Evolutionary conservation across 2,113 vertebrate genomes (phyloP).

Genomic region (Chionomys nivalis): DNA sequence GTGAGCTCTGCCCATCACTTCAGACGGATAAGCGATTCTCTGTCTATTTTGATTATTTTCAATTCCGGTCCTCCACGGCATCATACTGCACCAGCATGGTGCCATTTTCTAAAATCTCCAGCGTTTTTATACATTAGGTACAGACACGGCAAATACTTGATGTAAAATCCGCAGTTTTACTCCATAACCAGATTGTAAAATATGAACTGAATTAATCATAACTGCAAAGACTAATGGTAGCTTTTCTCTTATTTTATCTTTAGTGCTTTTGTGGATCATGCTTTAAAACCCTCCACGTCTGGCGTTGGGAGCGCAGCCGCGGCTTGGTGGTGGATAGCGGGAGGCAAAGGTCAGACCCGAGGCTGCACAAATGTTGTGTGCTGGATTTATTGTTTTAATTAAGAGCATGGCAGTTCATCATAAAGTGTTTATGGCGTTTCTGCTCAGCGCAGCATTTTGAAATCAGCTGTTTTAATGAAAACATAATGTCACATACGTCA

Average conservation of each 20-base stretch:
- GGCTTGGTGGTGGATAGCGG: conserved; percentile 89
- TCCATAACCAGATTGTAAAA: conserved; percentile 93
- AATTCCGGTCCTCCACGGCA: conserved; percentile 76
- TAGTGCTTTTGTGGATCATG: conserved; percentile 89
- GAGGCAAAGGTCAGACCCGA: conserved; percentile 93
- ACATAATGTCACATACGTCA: conserved; percentile 92
- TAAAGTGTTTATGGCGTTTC: conserved; percentile 95
- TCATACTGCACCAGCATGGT: conserved; percentile 83
- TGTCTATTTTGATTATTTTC: conserved; percentile 79
- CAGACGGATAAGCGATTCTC: conserved; percentile 80
- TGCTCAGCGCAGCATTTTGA: conserved; percentile 91
- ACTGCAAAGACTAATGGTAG: conserved; percentile 91
- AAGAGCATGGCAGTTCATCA: conserved; percentile 94
- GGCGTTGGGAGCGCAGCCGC: conserved; percentile 86
- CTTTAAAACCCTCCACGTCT: conserved; percentile 90
- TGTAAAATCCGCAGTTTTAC: conserved; percentile 91
- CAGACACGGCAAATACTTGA: conserved; percentile 89
- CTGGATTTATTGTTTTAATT: conserved; percentile 98
- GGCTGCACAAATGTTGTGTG: conserved; percentile 90
- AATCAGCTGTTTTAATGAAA: conserved; percentile 94
- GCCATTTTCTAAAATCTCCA: conserved; percentile 85
- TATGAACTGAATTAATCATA: conserved; percentile 95
- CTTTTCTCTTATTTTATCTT: conserved; percentile 92
- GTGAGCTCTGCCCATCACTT: conserved; percentile 75
- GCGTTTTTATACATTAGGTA: conserved; percentile 89